Conservation (phyloP, 1,140 invertebrate species). For the Dufourea novaeangliae region DNA sequence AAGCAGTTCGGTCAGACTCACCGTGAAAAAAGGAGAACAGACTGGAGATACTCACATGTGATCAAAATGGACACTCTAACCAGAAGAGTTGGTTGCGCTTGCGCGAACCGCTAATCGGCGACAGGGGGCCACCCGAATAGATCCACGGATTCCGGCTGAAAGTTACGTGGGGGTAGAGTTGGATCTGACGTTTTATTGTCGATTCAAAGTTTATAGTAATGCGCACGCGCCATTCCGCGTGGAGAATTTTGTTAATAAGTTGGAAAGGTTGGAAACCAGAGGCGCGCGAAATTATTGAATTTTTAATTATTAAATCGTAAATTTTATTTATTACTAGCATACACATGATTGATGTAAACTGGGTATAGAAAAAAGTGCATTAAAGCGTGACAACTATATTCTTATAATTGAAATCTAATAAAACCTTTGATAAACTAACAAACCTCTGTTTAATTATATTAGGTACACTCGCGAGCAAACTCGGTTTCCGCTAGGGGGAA, state of each 20-base stretch:
- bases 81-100: constrained; percentile 82
- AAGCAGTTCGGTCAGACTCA: constrained; percentile 72
- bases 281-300: background rate
- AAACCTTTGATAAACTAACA: too few relatives aligned
- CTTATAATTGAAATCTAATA: too few relatives aligned
- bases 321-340: too few relatives aligned
- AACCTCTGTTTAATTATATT: too few relatives aligned
- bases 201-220: background rate
- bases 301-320: background rate
- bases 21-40: constrained; percentile 73
- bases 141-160: constrained; percentile 46
- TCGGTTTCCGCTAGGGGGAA: too few relatives aligned
- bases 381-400: too few relatives aligned
- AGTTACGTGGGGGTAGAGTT: constrained; percentile 34
- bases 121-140: constrained; percentile 48
- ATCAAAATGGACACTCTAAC: constrained; percentile 85
- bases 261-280: background rate
- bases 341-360: too few relatives aligned
- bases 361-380: too few relatives aligned
- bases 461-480: too few relatives aligned
- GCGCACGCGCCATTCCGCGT: background rate
- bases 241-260: background rate
- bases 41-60: constrained; percentile 84
- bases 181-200: constrained; percentile 23
- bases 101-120: constrained; percentile 68